Conservation (phyloP, 2,888 invertebrate genomes). For the Sinohyriopsis cumingii region DNA sequence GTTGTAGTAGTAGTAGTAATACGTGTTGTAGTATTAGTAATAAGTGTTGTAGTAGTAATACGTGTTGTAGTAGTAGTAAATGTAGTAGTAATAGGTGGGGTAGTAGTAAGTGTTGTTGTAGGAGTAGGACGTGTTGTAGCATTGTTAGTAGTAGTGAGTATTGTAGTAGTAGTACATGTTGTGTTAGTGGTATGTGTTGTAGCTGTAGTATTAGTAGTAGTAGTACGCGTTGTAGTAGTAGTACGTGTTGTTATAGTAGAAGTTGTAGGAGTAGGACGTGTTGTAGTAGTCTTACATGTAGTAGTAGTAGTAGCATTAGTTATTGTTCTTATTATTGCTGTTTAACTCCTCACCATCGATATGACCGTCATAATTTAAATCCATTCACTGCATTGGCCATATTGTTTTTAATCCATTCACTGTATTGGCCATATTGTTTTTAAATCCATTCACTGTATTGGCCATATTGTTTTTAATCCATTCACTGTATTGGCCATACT, state of each 20-base stretch:
- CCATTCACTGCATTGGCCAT: too few relatives aligned
- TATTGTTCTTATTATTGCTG: too few relatives aligned
- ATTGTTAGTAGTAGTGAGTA: not conserved
- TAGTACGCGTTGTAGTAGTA: not conserved
- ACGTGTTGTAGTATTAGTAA: not conserved
- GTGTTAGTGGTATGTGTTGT: not conserved
- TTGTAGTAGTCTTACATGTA: constrained; percentile 8
- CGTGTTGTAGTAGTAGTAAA: not conserved
- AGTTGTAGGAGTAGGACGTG: not conserved
- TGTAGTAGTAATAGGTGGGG: not conserved
- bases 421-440: too few relatives aligned
- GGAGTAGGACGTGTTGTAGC: not conserved
- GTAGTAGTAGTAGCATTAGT: constrained; percentile 13
- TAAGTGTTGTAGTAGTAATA: not conserved
- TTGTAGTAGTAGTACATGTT: not conserved
- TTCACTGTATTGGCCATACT: too few relatives aligned
- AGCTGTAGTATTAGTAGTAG: not conserved
- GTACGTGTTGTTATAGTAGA: not conserved
- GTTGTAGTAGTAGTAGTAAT: not conserved
- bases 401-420: too few relatives aligned
- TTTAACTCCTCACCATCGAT: too few relatives aligned
- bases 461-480: too few relatives aligned
- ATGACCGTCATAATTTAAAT: too few relatives aligned
- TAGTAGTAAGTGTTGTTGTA: not conserved
- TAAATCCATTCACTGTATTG: too few relatives aligned